Evolutionary conservation across 2,888 invertebrate species (phyloP), one percentile per base, ranked within the genome.

Genomic region (Empis stercorea): DNA sequence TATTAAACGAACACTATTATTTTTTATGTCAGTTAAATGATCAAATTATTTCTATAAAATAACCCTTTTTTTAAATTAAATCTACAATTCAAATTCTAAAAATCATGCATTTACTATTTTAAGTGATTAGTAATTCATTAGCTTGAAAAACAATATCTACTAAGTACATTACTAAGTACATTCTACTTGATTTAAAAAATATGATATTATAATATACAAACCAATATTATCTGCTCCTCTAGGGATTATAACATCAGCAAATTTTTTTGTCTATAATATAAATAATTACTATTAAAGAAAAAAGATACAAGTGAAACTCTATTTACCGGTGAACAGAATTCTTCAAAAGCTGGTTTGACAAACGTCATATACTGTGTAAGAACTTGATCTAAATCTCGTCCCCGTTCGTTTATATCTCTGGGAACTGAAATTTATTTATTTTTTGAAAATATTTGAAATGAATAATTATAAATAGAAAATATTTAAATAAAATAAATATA

Each of bases 331-430:
- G 93, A 77, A 66, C 96, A 97, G 72, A 97, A 97, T 71, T 96
- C 96, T 66, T 99, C 99, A 69, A 99, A 99, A 3, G 97, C 97
- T n/a, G 97, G 97, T 69, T 99, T 99, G 3, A 99, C 97, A 66
- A 87, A 93, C 61, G 87, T 89, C 82, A 93, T 95, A 70, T 99
- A 99, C 65, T 97, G 96, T 61, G 87, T 86, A 30, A 99, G 76
- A 10, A 97, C 93, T 58, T 91, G 87, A 61, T 96, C 94, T 63
- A 99, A 72, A 65, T 94, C 91, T 37, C 99, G 74, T 1, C 94
- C 93, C 53, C 94, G 79, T 69, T 97, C 95, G 64, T 87, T 87
- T 44, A 94, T 95, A 66, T 99, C 99, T 50, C 97, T 78, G 36
- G 94, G 84, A 44, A 99, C 97, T 95, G 69, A 6, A 73, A 71